Conservation (phyloP, 2,113 vertebrate genomes). For the Periophthalmus modestus region DNA sequence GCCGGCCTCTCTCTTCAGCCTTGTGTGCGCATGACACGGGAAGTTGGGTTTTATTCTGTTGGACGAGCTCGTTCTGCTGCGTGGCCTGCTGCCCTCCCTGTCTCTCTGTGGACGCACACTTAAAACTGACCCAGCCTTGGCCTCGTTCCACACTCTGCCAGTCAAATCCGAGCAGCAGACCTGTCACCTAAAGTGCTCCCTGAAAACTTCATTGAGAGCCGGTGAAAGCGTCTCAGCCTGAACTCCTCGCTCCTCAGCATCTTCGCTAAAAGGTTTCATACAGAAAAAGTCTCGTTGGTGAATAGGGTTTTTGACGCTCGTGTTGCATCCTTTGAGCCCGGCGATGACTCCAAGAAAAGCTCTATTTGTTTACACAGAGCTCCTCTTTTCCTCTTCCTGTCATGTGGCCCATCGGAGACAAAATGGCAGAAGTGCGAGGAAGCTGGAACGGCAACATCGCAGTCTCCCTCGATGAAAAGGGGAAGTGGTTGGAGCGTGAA, state of each 20-base stretch:
- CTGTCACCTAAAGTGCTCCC: not conserved
- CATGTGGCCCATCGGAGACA: slow-evolving; percentile 58
- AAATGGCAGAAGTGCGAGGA: slow-evolving; percentile 52
- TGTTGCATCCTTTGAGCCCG: slow-evolving; percentile 27
- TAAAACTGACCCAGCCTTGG: slow-evolving; percentile 48
- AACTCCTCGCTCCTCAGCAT: not conserved
- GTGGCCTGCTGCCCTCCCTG: slow-evolving; percentile 82
- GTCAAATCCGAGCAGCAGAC: slow-evolving; percentile 17
- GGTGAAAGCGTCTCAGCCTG: not conserved
- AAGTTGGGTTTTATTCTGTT: slow-evolving; percentile 44
- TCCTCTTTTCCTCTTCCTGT: slow-evolving; percentile 67
- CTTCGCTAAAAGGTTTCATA: not conserved
- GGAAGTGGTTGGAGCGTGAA: slow-evolving; percentile 63
- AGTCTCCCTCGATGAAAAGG: slow-evolving; percentile 60
- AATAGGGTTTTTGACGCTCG: slow-evolving; percentile 16
- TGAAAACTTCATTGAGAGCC: not conserved
- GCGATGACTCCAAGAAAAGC: slow-evolving; percentile 33
- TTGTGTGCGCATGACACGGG: slow-evolving; percentile 69
- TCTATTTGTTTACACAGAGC: slow-evolving; percentile 54
- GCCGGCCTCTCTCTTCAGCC: slow-evolving; percentile 55
- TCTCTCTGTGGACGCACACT: slow-evolving; percentile 73
- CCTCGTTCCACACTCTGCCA: slow-evolving; percentile 28
- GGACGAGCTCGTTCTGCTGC: slow-evolving; percentile 84
- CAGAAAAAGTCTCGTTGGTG: not conserved
- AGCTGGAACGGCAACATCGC: slow-evolving; percentile 51